A percentile compares a stretch with the other conserved stretches of the same genome.
phyloP scores from a whole-genome alignment of 2,888 invertebrate species.

The Chrysolina americana region DNA sequence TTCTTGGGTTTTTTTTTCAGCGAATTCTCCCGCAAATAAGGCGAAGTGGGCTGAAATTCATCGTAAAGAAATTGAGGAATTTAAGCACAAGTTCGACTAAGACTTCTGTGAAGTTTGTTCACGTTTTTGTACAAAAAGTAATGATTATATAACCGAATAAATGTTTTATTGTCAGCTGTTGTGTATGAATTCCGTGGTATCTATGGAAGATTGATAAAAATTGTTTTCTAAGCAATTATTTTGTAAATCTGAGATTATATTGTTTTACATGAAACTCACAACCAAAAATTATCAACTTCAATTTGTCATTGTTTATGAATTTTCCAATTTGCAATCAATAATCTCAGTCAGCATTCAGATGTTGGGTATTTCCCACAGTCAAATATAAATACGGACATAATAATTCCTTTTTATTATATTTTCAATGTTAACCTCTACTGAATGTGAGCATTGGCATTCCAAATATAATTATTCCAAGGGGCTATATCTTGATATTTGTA shows the following conservation, averaged over 20 bases:
- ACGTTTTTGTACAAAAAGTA: not conserved
- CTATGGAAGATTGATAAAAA: too few relatives aligned
- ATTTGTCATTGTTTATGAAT: too few relatives aligned
- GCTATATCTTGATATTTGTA: too few relatives aligned
- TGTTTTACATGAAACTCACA: too few relatives aligned
- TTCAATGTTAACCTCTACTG: too few relatives aligned
- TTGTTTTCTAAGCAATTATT: too few relatives aligned
- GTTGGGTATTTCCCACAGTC: not conserved
- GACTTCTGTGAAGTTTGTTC: not conserved
- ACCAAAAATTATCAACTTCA: too few relatives aligned
- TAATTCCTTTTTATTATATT: not conserved
- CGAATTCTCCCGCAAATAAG: conserved; percentile 70
- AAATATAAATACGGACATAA: not conserved
- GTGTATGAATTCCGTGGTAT: not conserved
- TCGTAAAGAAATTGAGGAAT: conserved; percentile 63
- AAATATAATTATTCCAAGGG: too few relatives aligned
- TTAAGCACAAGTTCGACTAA: conserved; percentile 55
- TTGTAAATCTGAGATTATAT: too few relatives aligned
- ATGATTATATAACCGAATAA: not conserved
- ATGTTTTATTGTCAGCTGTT: not conserved
- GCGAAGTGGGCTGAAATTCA: conserved; percentile 70
- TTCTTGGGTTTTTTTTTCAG: conserved; percentile 63
- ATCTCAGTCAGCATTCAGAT: not conserved
- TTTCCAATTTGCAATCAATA: not conserved
- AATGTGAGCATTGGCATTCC: too few relatives aligned